A percentile compares a stretch with the other conserved stretches of the same genome.
phyloP scores from a whole-genome alignment of 2,797 vertebrate species.

The Anisognathus igniventris region DNA sequence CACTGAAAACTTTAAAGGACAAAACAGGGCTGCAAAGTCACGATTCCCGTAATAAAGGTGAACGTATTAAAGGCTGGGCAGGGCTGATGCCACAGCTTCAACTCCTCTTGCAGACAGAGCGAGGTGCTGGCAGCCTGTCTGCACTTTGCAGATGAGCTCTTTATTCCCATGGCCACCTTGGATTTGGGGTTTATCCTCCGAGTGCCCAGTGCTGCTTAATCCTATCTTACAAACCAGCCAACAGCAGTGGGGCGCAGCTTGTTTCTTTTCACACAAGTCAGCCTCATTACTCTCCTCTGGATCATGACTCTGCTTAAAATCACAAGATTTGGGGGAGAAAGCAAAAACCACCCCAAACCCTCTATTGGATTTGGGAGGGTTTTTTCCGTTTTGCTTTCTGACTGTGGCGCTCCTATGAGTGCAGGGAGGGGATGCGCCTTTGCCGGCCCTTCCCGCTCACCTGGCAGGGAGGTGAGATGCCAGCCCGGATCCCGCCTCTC shows the following conservation, averaged over 20 bases:
- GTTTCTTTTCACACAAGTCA: neutral
- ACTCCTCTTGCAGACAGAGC: fast-evolving
- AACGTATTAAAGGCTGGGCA: neutral
- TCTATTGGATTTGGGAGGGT: neutral
- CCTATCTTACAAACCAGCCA: neutral
- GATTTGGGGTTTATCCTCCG: neutral
- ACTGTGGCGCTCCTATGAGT: neutral
- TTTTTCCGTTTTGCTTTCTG: neutral
- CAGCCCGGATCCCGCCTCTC: fast-evolving
- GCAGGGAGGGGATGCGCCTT: neutral
- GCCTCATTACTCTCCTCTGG: neutral
- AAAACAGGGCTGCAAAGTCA: neutral
- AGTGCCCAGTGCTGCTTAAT: neutral
- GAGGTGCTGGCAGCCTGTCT: neutral
- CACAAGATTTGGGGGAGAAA: neutral
- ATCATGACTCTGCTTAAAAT: neutral
- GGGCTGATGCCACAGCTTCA: neutral
- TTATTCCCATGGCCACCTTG: neutral
- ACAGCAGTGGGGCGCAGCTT: neutral
- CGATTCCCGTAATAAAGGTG: neutral
- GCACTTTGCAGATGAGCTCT: neutral
- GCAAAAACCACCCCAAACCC: neutral
- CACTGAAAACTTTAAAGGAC: neutral
- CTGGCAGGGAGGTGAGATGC: neutral
- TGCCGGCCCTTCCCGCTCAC: fast-evolving